Percentiles rank a stretch among this genome's conserved stretches.
Conservation (phyloP, 2,113 vertebrate species). For the Pachyramphus minor region DNA sequence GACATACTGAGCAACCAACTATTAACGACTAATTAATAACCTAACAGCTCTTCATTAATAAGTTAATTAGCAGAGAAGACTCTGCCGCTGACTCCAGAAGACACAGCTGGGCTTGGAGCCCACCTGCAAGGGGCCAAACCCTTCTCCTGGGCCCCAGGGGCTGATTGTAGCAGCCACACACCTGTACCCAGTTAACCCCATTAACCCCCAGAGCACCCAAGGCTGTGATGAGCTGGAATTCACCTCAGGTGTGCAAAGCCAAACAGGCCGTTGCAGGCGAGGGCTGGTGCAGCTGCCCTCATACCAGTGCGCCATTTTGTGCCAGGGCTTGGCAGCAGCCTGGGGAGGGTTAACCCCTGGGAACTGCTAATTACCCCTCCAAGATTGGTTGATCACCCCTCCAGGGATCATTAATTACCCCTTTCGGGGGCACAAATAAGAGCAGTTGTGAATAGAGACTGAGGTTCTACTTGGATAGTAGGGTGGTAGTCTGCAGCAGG, state of each 20-base stretch:
- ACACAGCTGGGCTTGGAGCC: fast-evolving
- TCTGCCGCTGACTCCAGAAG: not conserved
- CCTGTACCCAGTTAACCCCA: not conserved
- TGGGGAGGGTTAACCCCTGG: not conserved
- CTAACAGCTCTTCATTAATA: not conserved
- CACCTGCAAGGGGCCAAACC: not conserved
- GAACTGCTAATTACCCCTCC: not conserved
- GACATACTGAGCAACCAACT: not conserved
- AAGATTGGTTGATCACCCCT: not conserved
- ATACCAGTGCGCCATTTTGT: fast-evolving
- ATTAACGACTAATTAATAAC: not conserved
- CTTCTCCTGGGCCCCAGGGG: not conserved
- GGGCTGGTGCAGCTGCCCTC: fast-evolving
- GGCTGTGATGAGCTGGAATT: fast-evolving
- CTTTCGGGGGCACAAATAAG: not conserved
- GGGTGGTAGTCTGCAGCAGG: no score
- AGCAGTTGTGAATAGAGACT: fast-evolving
- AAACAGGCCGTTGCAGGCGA: no score
- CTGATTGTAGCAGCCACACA: not conserved
- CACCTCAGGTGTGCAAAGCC: fast-evolving
- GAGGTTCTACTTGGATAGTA: no score
- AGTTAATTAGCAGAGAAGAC: not conserved
- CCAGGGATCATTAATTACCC: not conserved
- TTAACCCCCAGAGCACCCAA: not conserved
- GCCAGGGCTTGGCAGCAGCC: not conserved